phyloP scores from a whole-genome alignment of 2,797 vertebrate species.

The Pachyuromys duprasi region DNA sequence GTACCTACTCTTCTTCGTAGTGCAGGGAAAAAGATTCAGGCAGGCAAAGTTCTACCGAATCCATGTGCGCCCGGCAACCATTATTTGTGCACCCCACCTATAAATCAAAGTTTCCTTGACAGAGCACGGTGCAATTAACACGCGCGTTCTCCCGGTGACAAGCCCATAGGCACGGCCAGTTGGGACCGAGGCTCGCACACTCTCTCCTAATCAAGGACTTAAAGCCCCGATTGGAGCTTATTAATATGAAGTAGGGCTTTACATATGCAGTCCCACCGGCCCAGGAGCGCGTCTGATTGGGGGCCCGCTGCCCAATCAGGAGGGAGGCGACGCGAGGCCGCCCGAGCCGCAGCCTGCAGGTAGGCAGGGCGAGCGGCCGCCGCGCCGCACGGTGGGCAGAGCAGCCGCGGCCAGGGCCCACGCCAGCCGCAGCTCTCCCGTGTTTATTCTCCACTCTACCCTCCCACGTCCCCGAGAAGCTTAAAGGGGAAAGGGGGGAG shows the following conservation, averaged over 20 bases:
- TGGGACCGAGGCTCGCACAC: slow-evolving; percentile 96
- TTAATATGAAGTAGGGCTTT: slow-evolving; percentile 98
- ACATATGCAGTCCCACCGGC: slow-evolving; percentile 96
- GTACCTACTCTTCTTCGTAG: slow-evolving; percentile 99
- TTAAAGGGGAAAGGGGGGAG: not conserved
- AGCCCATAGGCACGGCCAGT: slow-evolving; percentile 93
- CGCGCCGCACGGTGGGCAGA: slow-evolving; percentile 71
- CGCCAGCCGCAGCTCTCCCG: not conserved
- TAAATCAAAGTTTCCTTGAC: slow-evolving; percentile 96
- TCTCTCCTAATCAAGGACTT: slow-evolving; percentile 99
- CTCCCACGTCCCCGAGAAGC: not conserved
- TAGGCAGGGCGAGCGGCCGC: slow-evolving; percentile 89
- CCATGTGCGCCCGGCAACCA: slow-evolving; percentile 97
- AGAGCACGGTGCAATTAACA: slow-evolving; percentile 94
- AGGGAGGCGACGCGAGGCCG: slow-evolving; percentile 88
- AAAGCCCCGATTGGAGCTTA: slow-evolving; percentile 98
- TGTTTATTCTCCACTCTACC: not conserved
- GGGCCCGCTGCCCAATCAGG: slow-evolving; percentile 90
- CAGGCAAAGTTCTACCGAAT: slow-evolving; percentile 99
- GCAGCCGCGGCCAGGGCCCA: not conserved
- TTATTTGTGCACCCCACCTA: slow-evolving; percentile 94
- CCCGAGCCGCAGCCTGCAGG: slow-evolving; percentile 82
- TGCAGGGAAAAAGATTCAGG: slow-evolving; percentile 99
- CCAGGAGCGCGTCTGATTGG: slow-evolving; percentile 91
- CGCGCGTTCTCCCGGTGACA: slow-evolving; percentile 88